These are phyloP conservation scores for Valencia hispanica DNA, from an alignment of 2,797 vertebrate species.

Conservation along the genomic window DNA sequence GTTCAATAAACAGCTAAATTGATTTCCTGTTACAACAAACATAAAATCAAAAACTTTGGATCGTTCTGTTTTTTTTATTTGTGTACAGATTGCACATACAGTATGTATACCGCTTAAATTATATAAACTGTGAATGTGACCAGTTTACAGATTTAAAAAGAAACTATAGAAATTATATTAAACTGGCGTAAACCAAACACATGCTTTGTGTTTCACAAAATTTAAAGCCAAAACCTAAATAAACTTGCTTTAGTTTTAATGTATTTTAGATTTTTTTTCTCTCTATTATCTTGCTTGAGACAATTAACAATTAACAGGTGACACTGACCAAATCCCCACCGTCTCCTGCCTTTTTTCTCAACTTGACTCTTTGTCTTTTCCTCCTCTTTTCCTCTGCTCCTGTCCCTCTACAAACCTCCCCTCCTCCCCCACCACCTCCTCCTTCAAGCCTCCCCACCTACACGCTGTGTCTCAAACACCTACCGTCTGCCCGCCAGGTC, in stretches of 20 bases:
- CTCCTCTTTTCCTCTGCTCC: conserved; percentile 49
- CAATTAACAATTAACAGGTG: conserved; percentile 1
- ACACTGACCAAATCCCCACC: conserved; percentile 26
- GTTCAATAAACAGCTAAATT: background rate
- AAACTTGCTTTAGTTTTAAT: conserved; percentile 15
- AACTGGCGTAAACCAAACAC: background rate
- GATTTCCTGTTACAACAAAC: background rate
- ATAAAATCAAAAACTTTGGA: background rate
- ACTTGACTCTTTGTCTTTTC: conserved; percentile 37
- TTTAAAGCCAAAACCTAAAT: background rate
- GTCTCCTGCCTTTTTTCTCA: conserved; percentile 30
- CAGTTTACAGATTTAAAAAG: background rate
- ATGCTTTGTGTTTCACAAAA: background rate
- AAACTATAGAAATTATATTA: background rate
- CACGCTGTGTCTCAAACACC: conserved; percentile 78
- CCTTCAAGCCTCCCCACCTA: conserved; percentile 61
- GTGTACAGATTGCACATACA: background rate
- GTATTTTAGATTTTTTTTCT: conserved; percentile 22
- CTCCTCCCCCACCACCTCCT: conserved; percentile 36
- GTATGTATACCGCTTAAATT: background rate
- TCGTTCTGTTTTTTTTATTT: background rate
- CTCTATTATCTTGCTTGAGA: background rate
- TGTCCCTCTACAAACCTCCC: conserved; percentile 47
- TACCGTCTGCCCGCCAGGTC: conserved; percentile 83
- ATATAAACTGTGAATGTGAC: background rate